Evolutionary conservation across 2,113 vertebrate genomes (phyloP).

Genomic region (Pseudorectes ferrugineus): DNA sequence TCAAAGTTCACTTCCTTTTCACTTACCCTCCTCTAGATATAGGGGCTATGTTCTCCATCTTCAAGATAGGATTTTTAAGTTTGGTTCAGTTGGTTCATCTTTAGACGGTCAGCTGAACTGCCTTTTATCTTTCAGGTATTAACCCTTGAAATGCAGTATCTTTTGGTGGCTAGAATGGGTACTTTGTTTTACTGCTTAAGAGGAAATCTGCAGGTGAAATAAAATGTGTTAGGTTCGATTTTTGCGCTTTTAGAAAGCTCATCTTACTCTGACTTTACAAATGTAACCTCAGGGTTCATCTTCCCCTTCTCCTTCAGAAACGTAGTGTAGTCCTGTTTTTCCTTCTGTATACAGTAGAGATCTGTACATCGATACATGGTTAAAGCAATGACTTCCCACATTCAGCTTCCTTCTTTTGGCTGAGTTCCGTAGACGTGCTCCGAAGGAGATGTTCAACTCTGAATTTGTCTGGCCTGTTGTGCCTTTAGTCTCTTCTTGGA

Average conservation of each 20-base stretch:
- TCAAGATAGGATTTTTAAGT: background rate
- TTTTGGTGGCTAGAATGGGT: background rate
- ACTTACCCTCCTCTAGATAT: background rate
- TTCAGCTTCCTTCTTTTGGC: background rate
- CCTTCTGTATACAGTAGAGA: background rate
- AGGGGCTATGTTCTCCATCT: background rate
- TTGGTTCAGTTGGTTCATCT: background rate
- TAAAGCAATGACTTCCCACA: background rate
- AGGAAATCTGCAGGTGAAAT: background rate
- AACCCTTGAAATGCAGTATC: background rate
- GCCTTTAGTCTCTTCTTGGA: background rate
- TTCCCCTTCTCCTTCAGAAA: background rate
- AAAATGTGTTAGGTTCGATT: background rate
- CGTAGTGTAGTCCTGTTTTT: background rate
- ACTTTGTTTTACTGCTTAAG: background rate
- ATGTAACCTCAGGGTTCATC: background rate
- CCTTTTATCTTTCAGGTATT: background rate
- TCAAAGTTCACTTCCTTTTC: background rate
- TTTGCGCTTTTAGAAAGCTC: background rate
- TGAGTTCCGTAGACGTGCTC: background rate
- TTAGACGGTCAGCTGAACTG: background rate
- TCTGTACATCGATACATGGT: rapidly evolving
- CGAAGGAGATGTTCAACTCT: background rate
- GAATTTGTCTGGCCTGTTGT: background rate
- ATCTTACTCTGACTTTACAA: background rate